Base-by-base conservation (phyloP, 2,797 vertebrate genomes). In the Peromyscus attwateri region DNA sequence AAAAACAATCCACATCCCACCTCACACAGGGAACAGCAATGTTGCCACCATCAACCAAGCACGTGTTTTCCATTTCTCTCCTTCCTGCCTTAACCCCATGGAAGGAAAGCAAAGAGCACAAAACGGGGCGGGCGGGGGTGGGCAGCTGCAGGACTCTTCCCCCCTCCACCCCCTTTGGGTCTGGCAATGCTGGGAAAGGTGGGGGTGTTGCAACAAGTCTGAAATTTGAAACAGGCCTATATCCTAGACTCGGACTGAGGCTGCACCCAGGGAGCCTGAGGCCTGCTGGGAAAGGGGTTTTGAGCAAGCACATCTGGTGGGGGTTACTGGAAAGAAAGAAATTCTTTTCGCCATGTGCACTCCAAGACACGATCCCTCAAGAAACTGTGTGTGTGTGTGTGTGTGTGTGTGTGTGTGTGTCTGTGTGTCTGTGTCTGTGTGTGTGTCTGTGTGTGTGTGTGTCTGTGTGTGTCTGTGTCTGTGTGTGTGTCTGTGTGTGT, bases 391-490 rank as follows among this genome's bases (percentile, higher is more conserved):
- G 68, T n/a, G 68, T 19, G 14, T n/a, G 14, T n/a, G 25, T 25
- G 62, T 3, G 21, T 64, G 9, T 64, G 62, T 64, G 9, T 27
- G 7, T 64, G 23, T 62, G 25, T 64, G 7, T 27, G 27, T 77
- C 25, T 13, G 2, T 0, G 23, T 66, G 19, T 0, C 9, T 25
- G 23, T 62, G 60, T 62, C 2, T 62, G 60, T 4, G 0, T 68
- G 62, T 29, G 10, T 27, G 62, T 64, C 0, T 62, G 1, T 60
- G 57, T 60, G 6, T 21, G 3, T 60, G 19, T 60, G 57, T 62
- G 7, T 27, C 27, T 77, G 29, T 13, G 2, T 0, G 0, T 1
- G 1, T 4, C 5, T 27, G 17, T 64, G 19, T 0, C 2, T 5
- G 31, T 68, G 29, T 68, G 66, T 34, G 40, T 49, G 46, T 77